phyloP scores from a whole-genome alignment of 53 echinoderm and acorn worm species.

The Holothuria scabra region DNA sequence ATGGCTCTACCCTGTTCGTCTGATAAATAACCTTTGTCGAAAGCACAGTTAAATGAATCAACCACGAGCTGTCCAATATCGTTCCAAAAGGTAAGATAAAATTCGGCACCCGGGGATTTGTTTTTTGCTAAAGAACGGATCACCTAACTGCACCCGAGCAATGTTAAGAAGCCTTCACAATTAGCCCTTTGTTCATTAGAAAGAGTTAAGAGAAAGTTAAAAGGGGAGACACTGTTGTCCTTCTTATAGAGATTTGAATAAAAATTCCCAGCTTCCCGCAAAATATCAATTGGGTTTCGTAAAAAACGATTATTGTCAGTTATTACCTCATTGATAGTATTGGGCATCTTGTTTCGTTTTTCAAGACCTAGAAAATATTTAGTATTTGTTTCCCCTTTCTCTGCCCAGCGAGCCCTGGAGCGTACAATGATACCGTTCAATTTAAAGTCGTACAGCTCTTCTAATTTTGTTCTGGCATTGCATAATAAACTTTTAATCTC shows the following conservation, averaged over 20 bases:
- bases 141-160: constrained; percentile 6
- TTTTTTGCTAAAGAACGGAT: neutral
- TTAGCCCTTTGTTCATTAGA: too few relatives aligned
- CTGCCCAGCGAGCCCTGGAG: neutral
- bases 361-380: neutral
- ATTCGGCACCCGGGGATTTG: neutral
- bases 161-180: too few relatives aligned
- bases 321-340: neutral
- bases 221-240: too few relatives aligned
- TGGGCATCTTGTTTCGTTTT: neutral
- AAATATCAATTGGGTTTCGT: neutral
- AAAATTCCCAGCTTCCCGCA: neutral
- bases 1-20: neutral
- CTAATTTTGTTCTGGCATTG: too few relatives aligned
- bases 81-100: constrained; percentile 4
- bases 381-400: constrained; percentile 11
- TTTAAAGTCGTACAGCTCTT: neutral
- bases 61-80: neutral
- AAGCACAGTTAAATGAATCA: neutral
- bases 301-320: neutral
- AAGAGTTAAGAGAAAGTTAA: neutral
- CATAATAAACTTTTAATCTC: neutral
- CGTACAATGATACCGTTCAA: constrained; percentile 10
- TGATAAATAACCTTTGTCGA: too few relatives aligned
- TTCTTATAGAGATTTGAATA: neutral